Evolutionary conservation across 2,797 vertebrate genomes (phyloP).

Genomic region (Microchirus variegatus): DNA sequence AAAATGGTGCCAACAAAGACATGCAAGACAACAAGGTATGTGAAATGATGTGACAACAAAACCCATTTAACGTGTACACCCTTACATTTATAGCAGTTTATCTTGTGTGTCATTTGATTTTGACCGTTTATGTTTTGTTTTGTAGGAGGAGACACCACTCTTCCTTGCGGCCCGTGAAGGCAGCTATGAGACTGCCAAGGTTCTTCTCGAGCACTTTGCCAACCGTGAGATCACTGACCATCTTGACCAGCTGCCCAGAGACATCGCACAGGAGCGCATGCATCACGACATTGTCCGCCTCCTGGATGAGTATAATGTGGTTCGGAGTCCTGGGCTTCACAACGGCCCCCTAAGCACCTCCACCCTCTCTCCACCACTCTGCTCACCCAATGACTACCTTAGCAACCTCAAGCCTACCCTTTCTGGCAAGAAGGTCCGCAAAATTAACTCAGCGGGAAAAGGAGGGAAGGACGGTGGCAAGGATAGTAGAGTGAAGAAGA

Average conservation of each 20-base stretch:
- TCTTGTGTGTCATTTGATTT: neutral
- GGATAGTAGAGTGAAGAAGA: conserved; percentile 90
- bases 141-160: conserved; percentile 95
- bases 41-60: neutral
- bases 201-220: conserved; percentile 94
- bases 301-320: conserved; percentile 94
- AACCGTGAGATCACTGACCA: conserved; percentile 99
- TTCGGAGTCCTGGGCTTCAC: conserved; percentile 91
- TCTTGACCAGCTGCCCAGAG: conserved; percentile 94
- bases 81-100: conserved; percentile 2
- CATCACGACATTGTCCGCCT: conserved; percentile 97
- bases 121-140: neutral
- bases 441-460: conserved; percentile 86
- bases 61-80: neutral
- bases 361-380: conserved; percentile 91
- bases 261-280: conserved; percentile 97
- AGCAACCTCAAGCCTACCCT: conserved; percentile 87
- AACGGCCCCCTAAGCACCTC: conserved; percentile 77
- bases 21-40: conserved; percentile 98
- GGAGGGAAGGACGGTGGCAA: conserved; percentile 89
- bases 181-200: conserved; percentile 95
- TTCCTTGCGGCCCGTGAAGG: conserved; percentile 97
- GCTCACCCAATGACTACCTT: conserved; percentile 93
- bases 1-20: conserved; percentile 98
- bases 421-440: conserved; percentile 92